Base-by-base conservation (phyloP, 2,888 invertebrate genomes). In the Ferdinandea cuprea region DNA sequence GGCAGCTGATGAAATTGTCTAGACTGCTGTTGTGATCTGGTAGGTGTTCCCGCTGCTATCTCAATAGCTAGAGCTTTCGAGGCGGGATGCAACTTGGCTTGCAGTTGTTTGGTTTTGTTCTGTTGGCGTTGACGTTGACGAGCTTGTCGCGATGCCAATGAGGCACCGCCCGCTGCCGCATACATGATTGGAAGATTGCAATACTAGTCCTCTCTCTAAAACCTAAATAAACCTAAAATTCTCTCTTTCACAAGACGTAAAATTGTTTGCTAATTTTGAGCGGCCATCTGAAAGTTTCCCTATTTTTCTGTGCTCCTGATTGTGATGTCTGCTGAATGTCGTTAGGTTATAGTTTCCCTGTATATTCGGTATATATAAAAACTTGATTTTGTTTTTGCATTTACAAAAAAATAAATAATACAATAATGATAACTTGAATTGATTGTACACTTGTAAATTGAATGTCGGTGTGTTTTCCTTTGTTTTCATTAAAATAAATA, bases 131-230 rank as follows among this genome's bases (percentile, higher is more conserved):
- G 92, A 84, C 93, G 91, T 87, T 95, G 95, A 79, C 93, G 92
- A 86, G 95, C 95, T 92, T 95, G 95, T 89, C 96, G 94, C 92
- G 95, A 95, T 91, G 96, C 96, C 92, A 96, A 93, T 89, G 95
- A 95, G 89, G 96, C 96, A 91, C 96, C 96, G 91, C 96, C 96
- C 90, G 96, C 96, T 90, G 96, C 96, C 90, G 96, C 96, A 93
- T 96, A 96, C 96, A 96, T 96, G 46, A 79, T 85, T 73, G 40
- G 35, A 54, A 74, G 56, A 58, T 63, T 68, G n/a, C 35, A 50
- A 50, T 61, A n/a, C 30, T 21, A 28, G 28, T 54, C 25, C 58
- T 46, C 17, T 25, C 15, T 54, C 15, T 40, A 40, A 42, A 8
- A 11, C 7, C 17, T 28, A 54, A 30, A 56, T 15, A 21, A 65